phyloP scores from a whole-genome alignment of 1,140 invertebrate genomes.

The Glossosoma conforme region DNA sequence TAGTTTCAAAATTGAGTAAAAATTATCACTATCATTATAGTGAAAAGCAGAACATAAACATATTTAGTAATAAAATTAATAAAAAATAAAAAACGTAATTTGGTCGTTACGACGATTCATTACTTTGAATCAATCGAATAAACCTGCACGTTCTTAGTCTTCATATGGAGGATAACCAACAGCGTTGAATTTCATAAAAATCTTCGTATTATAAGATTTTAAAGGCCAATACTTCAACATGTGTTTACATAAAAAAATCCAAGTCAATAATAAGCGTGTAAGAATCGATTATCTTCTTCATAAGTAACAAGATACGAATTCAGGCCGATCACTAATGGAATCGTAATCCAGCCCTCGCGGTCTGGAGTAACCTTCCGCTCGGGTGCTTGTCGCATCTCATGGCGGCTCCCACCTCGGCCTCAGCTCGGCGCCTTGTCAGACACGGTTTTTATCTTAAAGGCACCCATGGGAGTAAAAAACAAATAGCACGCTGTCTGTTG shows the following conservation, averaged over 20 bases:
- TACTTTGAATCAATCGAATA: too few species aligned
- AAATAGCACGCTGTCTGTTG: neutral
- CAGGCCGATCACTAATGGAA: constrained; percentile 19
- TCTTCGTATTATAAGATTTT: too few species aligned
- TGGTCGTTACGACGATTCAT: too few species aligned
- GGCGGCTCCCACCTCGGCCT: constrained; percentile 8
- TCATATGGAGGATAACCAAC: too few species aligned
- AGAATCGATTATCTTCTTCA: neutral
- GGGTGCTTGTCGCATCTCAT: constrained; percentile 6
- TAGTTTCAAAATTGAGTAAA: too few species aligned
- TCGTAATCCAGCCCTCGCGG: constrained; percentile 23
- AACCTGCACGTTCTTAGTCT: too few species aligned
- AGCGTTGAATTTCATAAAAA: too few species aligned
- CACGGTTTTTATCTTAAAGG: constrained; percentile 28
- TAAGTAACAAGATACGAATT: constrained; percentile 22
- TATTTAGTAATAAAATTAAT: too few species aligned
- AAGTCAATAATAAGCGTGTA: neutral
- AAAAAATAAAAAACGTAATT: too few species aligned
- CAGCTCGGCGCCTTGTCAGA: constrained; percentile 26
- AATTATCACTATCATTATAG: too few species aligned
- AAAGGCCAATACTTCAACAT: neutral
- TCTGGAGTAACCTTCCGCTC: constrained; percentile 15
- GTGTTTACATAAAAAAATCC: neutral
- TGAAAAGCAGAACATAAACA: too few species aligned
- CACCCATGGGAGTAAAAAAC: constrained; percentile 23